A percentile compares a stretch with the other conserved stretches of the same genome.
These are phyloP conservation scores for Cheiracanthium punctorium DNA, from an alignment of 2,888 invertebrate genomes.

Conservation along the genomic window DNA sequence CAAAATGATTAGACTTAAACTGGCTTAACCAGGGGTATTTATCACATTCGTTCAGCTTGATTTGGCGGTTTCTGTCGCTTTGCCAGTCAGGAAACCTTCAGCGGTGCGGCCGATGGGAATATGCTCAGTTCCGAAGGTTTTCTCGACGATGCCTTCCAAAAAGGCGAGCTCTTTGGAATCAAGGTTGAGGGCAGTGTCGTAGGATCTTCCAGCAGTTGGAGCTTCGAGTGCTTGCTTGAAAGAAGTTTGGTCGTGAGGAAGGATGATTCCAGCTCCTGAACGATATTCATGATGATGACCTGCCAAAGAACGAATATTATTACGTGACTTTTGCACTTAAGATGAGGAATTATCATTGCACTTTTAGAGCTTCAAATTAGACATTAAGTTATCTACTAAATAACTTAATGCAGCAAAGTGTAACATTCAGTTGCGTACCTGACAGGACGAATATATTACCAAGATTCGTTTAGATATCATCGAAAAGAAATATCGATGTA, in stretches of 20 bases:
- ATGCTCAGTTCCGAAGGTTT: constrained; percentile 31
- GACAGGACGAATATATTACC: no score
- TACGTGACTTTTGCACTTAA: no score
- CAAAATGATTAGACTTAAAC: constrained; percentile 55
- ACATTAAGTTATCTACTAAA: no score
- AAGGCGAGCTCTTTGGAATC: constrained; percentile 49
- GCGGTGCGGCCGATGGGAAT: constrained; percentile 43
- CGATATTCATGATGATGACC: constrained; percentile 46
- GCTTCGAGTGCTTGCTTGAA: constrained; percentile 15
- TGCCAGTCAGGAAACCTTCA: constrained; percentile 19
- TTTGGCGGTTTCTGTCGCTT: constrained; percentile 47
- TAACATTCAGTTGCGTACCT: no score
- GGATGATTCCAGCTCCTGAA: constrained; percentile 48
- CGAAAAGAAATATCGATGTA: no score
- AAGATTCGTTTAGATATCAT: no score
- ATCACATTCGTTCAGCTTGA: constrained; percentile 55
- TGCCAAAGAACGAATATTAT: no score
- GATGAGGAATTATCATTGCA: no score
- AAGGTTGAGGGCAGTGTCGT: constrained; percentile 34
- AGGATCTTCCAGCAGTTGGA: constrained; percentile 13
- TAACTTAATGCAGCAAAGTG: no score
- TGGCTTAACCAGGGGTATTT: constrained; percentile 16
- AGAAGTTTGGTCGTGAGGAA: constrained; percentile 31
- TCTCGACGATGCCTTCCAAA: constrained; percentile 53
- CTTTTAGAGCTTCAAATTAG: no score